These are phyloP conservation scores for Trimorus sp. DNA, from an alignment of 2,888 invertebrate genomes.

Conservation along the genomic window DNA sequence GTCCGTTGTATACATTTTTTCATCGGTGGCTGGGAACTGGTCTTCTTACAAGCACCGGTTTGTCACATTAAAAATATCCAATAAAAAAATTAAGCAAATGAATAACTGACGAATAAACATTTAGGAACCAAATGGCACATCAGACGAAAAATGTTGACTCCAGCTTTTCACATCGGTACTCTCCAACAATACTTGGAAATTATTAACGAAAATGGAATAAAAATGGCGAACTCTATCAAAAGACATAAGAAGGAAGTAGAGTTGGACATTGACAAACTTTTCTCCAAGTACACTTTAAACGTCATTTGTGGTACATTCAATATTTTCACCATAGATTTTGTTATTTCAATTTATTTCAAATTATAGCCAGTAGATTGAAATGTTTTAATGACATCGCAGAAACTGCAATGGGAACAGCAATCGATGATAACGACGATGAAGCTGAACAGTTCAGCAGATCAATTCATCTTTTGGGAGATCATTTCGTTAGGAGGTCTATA, in stretches of 20 bases:
- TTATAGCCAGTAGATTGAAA: background rate
- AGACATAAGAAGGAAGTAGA: constrained; percentile 68
- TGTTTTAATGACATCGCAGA: constrained; percentile 75
- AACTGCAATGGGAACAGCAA: constrained; percentile 87
- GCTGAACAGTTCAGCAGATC: constrained; percentile 84
- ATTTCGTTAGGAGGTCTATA: constrained; percentile 40
- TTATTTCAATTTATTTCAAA: no score
- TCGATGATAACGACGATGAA: constrained; percentile 81
- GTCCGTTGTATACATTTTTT: constrained; percentile 77
- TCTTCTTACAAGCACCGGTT: constrained; percentile 79
- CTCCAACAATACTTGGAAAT: constrained; percentile 81
- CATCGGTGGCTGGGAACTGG: constrained; percentile 81
- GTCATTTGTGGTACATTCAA: constrained; percentile 85
- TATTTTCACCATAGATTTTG: background rate
- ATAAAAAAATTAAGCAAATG: background rate
- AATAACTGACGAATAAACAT: background rate
- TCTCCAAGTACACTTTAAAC: constrained; percentile 85
- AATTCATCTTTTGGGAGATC: constrained; percentile 81
- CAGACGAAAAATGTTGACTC: constrained; percentile 81
- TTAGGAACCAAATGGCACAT: constrained; percentile 84
- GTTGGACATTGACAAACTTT: constrained; percentile 82
- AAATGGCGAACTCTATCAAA: constrained; percentile 75
- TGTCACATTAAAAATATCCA: background rate
- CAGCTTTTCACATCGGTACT: constrained; percentile 85
- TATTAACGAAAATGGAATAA: constrained; percentile 81